Conservation (phyloP, 2,797 vertebrate genomes). For the Sebastes hopkinsi region DNA sequence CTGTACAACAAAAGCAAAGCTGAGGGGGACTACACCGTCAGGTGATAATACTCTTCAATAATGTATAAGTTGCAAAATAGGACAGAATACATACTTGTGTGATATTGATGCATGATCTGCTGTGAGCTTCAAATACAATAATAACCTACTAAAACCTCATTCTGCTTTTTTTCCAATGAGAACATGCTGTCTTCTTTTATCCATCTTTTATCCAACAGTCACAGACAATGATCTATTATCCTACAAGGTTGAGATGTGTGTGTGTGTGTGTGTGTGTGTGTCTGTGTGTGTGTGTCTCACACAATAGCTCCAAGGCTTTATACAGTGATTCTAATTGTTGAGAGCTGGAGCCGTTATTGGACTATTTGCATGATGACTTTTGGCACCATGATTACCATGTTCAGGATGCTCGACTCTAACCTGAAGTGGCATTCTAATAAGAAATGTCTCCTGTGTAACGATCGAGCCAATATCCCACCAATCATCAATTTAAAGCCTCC, state of each 20-base stretch:
- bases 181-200: not conserved
- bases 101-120: not conserved
- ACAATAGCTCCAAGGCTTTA: slow-evolving; percentile 23
- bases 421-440: slow-evolving; percentile 51
- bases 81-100: not conserved
- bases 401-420: slow-evolving; percentile 34
- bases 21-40: not conserved
- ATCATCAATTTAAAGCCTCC: not conserved
- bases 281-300: not conserved
- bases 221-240: not conserved
- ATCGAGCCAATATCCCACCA: not conserved
- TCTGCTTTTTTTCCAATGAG: not conserved
- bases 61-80: not conserved
- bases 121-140: not conserved
- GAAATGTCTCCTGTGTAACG: not conserved
- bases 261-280: not conserved
- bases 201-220: not conserved
- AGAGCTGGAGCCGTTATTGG: slow-evolving; percentile 19
- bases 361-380: slow-evolving; percentile 40
- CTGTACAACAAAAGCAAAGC: not conserved
- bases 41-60: not conserved
- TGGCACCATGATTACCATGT: slow-evolving; percentile 45
- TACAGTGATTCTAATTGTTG: slow-evolving; percentile 12
- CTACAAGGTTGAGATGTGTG: too few species aligned
- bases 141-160: not conserved